Conservation (phyloP, 2,797 vertebrate genomes). For the Phataginus tetradactyla region DNA sequence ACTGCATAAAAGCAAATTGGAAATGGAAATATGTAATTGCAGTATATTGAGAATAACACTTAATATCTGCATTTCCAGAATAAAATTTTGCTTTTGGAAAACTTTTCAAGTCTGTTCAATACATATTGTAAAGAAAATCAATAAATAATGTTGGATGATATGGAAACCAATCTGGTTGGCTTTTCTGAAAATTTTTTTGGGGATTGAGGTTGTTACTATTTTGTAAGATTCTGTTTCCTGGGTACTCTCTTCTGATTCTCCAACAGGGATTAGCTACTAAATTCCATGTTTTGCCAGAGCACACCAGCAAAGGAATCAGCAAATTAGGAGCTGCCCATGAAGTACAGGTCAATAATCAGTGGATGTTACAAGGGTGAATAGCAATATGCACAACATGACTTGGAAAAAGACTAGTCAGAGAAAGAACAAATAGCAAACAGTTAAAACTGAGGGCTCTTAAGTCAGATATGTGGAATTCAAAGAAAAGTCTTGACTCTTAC, state of each 20-base stretch:
- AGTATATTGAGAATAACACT: not conserved
- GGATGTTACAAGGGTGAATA: not conserved
- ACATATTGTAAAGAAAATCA: slow-evolving; percentile 1
- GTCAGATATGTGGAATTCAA: not conserved
- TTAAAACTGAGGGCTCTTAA: not conserved
- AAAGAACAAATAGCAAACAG: not conserved
- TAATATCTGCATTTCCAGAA: not conserved
- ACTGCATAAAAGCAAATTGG: not conserved
- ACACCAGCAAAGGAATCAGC: not conserved
- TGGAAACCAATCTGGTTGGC: not conserved
- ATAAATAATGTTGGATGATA: not conserved
- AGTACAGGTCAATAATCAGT: not conserved
- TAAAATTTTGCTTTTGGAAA: not conserved
- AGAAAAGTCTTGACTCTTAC: not conserved
- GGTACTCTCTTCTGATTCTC: not conserved
- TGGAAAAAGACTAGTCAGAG: not conserved
- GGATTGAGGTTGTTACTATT: accelerated
- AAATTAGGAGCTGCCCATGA: not conserved
- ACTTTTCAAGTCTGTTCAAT: not conserved
- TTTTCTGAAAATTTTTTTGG: not conserved
- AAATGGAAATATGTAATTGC: not conserved
- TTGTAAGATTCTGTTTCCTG: not conserved
- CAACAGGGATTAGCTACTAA: not conserved
- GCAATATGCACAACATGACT: not conserved
- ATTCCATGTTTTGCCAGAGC: not conserved